Conservation (phyloP, 2,113 vertebrate species). For the Syngnathus typhle region DNA sequence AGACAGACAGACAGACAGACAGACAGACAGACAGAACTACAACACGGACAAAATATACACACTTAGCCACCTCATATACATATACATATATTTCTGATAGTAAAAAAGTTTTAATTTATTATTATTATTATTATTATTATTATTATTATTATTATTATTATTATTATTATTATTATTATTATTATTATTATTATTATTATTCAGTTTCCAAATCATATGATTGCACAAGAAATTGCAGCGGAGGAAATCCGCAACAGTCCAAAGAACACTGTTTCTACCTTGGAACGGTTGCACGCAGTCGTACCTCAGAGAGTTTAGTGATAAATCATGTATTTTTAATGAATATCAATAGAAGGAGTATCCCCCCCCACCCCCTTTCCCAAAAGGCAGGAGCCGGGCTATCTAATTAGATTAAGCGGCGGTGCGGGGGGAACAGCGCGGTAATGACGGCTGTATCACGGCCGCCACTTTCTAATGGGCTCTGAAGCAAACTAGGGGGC, state of each 20-base stretch:
- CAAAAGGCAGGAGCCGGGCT: slow-evolving; percentile 78
- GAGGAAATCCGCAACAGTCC: background rate
- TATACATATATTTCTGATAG: too few species aligned
- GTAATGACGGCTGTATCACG: slow-evolving; percentile 84
- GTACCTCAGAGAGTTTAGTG: slow-evolving; percentile 83
- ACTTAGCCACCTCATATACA: too few species aligned
- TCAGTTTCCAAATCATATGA: background rate
- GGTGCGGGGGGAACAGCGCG: slow-evolving; percentile 84
- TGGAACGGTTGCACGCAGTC: slow-evolving; percentile 75
- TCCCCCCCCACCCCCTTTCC: background rate
- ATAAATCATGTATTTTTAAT: slow-evolving; percentile 95
- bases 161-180: slow-evolving; percentile 2
- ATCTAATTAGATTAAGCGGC: slow-evolving; percentile 94
- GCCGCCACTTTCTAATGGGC: slow-evolving; percentile 84
- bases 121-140: background rate
- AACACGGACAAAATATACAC: background rate
- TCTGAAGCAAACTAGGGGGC: slow-evolving; percentile 86
- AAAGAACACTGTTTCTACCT: slow-evolving; percentile 53
- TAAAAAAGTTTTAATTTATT: too few species aligned
- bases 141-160: background rate
- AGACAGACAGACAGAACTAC: background rate
- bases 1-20: background rate
- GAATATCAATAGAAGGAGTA: slow-evolving; percentile 85
- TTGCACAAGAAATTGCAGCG: background rate
- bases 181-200: slow-evolving; percentile 15